Conservation (phyloP, 1,140 invertebrate species). For the Heliconius hewitsoni region DNA sequence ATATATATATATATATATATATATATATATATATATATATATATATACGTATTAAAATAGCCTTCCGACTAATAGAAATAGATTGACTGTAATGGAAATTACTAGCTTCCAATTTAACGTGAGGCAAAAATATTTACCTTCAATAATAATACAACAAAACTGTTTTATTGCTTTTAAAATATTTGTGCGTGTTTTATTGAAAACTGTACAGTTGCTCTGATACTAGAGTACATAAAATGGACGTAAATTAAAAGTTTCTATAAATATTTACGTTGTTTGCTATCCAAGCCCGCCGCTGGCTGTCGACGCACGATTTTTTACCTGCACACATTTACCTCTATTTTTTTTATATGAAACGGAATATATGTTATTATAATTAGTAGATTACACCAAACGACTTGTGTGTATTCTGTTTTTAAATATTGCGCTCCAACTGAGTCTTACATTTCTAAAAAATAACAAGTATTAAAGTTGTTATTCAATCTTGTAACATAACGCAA, state of each 20-base stretch:
- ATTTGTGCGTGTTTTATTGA: conserved; percentile 50
- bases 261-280: conserved; percentile 51
- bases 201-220: conserved; percentile 47
- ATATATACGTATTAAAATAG: not conserved
- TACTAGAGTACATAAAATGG: conserved; percentile 49
- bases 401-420: too few relatives aligned
- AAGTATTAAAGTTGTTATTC: conserved; percentile 21
- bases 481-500: conserved; percentile 21
- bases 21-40: too few relatives aligned
- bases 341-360: not conserved
- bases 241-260: conserved; percentile 54
- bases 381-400: not conserved
- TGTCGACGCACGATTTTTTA: conserved; percentile 33
- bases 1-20: too few relatives aligned
- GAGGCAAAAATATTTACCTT: not conserved
- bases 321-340: conserved; percentile 1
- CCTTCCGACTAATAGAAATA: not conserved
- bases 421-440: not conserved
- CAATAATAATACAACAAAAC: not conserved
- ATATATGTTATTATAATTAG: not conserved
- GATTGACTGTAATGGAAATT: conserved; percentile 1
- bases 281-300: conserved; percentile 27
- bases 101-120: not conserved
- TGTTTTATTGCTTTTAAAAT: conserved; percentile 37
- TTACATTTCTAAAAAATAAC: conserved; percentile 8